Evolutionary conservation across 2,888 invertebrate species (phyloP).

Genomic region (Noctuana brunneofusca): DNA sequence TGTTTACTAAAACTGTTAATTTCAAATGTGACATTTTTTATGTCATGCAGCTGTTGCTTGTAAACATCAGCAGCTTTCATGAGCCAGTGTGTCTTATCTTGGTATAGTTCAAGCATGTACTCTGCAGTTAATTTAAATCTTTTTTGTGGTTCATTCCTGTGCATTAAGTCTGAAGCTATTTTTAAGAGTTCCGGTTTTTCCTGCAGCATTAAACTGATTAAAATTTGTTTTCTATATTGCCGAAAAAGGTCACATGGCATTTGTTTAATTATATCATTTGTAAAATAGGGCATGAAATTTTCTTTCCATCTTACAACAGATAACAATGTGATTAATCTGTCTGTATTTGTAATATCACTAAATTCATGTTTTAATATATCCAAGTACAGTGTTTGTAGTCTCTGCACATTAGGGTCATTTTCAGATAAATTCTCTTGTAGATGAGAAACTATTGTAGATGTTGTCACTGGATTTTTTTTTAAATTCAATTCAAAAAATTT

Average conservation of each 20-base stretch:
- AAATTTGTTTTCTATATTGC: constrained; percentile 73
- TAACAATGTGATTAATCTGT: constrained; percentile 65
- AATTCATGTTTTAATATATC: constrained; percentile 65
- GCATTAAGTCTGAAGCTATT: constrained; percentile 61
- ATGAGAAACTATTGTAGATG: constrained; percentile 57
- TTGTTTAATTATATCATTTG: constrained; percentile 58
- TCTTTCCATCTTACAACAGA: constrained; percentile 67
- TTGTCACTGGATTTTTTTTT: constrained; percentile 70
- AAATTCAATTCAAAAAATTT: constrained; percentile 73
- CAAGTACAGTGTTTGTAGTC: constrained; percentile 64
- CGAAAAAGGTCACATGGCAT: constrained; percentile 64
- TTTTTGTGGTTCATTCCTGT: constrained; percentile 69
- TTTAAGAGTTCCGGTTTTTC: constrained; percentile 63
- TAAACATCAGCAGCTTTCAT: constrained; percentile 74
- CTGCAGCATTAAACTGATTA: constrained; percentile 70
- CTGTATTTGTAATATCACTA: constrained; percentile 49
- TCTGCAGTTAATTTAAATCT: constrained; percentile 75
- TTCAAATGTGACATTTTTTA: constrained; percentile 75
- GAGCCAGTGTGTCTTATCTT: constrained; percentile 75
- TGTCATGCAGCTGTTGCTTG: constrained; percentile 70
- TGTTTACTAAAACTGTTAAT: constrained; percentile 78
- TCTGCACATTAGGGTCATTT: constrained; percentile 50
- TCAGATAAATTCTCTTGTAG: constrained; percentile 53
- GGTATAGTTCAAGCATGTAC: constrained; percentile 77
- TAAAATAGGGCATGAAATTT: constrained; percentile 55